Conservation (phyloP, 2,113 vertebrate genomes). For the Lathamus discolor region DNA sequence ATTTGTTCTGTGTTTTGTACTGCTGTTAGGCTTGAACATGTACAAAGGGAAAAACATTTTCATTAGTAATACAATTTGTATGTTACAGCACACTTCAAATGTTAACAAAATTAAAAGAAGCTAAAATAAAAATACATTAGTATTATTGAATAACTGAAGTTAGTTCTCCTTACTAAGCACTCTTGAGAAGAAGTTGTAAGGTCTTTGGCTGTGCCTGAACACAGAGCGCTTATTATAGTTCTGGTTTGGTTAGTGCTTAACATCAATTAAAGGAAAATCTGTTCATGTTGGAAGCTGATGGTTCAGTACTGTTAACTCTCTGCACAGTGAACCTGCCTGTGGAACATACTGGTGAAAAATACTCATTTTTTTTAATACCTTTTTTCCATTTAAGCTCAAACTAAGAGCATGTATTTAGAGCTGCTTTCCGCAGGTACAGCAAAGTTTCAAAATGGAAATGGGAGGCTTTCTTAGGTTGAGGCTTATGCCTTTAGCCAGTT, state of each 20-base stretch:
- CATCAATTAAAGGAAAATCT: background rate
- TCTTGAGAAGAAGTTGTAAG: background rate
- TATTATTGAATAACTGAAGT: background rate
- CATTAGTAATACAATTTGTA: background rate
- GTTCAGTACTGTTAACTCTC: background rate
- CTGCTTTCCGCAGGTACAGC: background rate
- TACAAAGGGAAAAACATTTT: background rate
- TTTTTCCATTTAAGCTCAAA: background rate
- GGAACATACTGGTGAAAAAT: background rate
- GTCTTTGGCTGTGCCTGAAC: background rate
- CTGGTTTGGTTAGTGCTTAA: background rate
- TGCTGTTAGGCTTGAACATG: background rate
- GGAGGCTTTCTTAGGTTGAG: background rate
- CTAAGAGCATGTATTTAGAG: background rate
- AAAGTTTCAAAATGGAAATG: background rate
- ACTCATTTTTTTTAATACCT: background rate
- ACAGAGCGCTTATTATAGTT: background rate
- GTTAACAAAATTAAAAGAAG: background rate
- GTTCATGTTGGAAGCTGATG: background rate
- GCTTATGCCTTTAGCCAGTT: background rate
- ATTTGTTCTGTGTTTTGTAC: background rate
- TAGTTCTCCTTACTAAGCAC: background rate
- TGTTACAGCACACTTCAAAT: background rate
- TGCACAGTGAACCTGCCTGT: background rate
- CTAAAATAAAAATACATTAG: background rate